Conservation (phyloP, 1,140 invertebrate genomes). For the Scylla paramamosain region DNA sequence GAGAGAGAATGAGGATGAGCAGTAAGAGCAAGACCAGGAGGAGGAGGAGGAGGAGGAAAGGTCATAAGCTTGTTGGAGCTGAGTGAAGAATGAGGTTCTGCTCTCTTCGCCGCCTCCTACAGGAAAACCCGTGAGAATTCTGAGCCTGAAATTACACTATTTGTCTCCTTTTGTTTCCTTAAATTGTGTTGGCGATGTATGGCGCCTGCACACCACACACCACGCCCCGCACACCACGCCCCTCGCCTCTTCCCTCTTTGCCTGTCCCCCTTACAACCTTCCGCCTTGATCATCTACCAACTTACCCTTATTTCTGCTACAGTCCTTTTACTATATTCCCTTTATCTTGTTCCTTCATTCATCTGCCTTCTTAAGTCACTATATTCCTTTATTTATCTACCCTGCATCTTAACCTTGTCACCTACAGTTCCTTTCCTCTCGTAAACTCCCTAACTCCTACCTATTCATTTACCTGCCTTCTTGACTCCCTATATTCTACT, state of each 20-base stretch:
- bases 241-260: too few species aligned
- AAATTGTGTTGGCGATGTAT: not conserved
- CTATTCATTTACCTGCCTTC: not conserved
- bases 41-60: not conserved
- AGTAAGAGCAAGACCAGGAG: not conserved
- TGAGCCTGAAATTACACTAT: slow-evolving; percentile 41
- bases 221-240: too few species aligned
- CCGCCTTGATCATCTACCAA: not conserved
- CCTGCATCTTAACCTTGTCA: too few species aligned
- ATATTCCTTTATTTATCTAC: too few species aligned
- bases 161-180: slow-evolving; percentile 38
- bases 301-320: not conserved
- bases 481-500: not conserved
- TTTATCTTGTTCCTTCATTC: too few species aligned
- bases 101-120: not conserved
- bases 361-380: too few species aligned
- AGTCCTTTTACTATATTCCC: too few species aligned
- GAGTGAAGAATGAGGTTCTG: slow-evolving; percentile 16
- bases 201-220: not conserved
- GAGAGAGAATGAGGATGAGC: not conserved
- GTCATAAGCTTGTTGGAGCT: not conserved
- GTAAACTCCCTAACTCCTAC: too few species aligned
- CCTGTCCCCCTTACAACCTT: not conserved
- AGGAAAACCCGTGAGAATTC: slow-evolving; percentile 4
- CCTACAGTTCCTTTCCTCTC: too few species aligned